Evolutionary conservation across 2,888 invertebrate genomes (phyloP).

Genomic region (Pogonocherus hispidulus): DNA sequence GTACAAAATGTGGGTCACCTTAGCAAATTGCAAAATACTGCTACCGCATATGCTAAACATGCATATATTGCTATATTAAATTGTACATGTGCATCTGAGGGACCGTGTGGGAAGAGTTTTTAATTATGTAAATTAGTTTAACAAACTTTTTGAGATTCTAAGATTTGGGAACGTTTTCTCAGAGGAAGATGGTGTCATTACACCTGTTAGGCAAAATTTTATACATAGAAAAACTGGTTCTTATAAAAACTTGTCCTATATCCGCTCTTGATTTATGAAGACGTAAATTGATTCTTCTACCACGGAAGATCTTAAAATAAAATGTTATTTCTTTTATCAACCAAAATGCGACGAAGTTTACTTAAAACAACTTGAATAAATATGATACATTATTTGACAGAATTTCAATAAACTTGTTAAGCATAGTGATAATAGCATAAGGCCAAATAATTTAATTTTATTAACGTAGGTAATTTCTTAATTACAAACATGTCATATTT

Average conservation of each 20-base stretch:
- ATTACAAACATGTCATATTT: too few relatives aligned
- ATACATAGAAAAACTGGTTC: background rate
- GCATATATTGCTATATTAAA: background rate
- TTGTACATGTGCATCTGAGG: background rate
- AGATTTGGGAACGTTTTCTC: background rate
- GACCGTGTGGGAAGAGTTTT: background rate
- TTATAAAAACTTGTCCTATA: constrained; percentile 1
- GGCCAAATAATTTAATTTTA: too few relatives aligned
- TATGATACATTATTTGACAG: too few relatives aligned
- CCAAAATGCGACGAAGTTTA: too few relatives aligned
- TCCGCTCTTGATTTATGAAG: background rate
- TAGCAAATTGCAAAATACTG: background rate
- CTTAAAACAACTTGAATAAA: too few relatives aligned
- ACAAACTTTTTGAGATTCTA: background rate
- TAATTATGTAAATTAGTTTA: background rate
- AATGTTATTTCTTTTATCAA: background rate
- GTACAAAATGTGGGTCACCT: background rate
- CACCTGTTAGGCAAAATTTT: background rate
- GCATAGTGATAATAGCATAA: too few relatives aligned
- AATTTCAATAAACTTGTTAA: too few relatives aligned
- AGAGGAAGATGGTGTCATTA: background rate
- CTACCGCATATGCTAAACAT: background rate
- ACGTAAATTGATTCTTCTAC: background rate
- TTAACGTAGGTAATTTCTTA: too few relatives aligned
- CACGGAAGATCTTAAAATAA: background rate